Conservation (phyloP, 1,140 invertebrate genomes). For the Apis florea region DNA sequence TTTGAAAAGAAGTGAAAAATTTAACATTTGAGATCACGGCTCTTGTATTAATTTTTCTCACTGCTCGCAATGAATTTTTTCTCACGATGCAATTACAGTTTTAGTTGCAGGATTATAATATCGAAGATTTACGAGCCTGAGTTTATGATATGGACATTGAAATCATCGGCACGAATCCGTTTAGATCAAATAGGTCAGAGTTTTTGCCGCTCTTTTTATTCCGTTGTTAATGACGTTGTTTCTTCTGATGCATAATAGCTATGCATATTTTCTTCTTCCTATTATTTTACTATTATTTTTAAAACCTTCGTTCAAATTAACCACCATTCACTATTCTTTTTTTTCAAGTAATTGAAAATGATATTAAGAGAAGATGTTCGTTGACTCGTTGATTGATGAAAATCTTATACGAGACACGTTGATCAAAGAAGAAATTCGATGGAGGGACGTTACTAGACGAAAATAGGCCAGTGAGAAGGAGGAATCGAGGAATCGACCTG, state of each 20-base stretch:
- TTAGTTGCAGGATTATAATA: no score
- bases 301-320: neutral
- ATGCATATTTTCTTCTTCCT: neutral
- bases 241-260: neutral
- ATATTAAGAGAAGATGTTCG: neutral
- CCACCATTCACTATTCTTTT: neutral
- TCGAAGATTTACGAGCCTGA: no score
- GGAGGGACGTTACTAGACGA: neutral
- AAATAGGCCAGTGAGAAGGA: conserved; percentile 5
- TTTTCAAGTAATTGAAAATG: neutral
- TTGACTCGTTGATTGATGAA: neutral
- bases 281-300: neutral
- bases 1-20: no score
- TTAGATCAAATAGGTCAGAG: neutral
- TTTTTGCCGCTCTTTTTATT: neutral
- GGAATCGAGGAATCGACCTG: conserved; percentile 28
- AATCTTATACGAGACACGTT: no score
- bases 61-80: no score
- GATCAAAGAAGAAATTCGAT: neutral
- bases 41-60: no score
- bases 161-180: neutral
- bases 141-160: neutral
- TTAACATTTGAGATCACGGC: no score
- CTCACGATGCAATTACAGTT: no score
- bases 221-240: neutral